These are phyloP conservation scores for Lasiurus cinereus DNA, from an alignment of 2,113 vertebrate species.

Conservation along the genomic window DNA sequence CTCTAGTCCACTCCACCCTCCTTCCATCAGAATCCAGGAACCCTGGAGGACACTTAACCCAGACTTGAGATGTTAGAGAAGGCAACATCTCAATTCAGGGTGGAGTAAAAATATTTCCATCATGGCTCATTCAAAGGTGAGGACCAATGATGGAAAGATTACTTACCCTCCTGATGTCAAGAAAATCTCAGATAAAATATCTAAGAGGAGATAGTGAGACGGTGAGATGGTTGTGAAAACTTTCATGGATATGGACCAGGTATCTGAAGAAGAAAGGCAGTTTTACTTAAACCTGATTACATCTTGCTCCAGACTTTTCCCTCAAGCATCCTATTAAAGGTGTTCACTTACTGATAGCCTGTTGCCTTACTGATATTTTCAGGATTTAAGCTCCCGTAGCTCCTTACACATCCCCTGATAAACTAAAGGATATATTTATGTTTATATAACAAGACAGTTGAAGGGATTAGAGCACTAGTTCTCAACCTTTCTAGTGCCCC, in stretches of 20 bases:
- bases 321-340: constrained; percentile 99
- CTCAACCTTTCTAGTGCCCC: too few species aligned
- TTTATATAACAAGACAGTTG: constrained; percentile 98
- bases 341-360: constrained; percentile 96
- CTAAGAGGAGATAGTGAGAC: constrained; percentile 98
- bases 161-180: constrained; percentile 99
- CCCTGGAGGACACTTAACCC: background rate
- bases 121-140: constrained; percentile 99
- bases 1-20: background rate
- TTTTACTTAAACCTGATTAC: constrained; percentile 97
- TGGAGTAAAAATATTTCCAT: constrained; percentile 87
- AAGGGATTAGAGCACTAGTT: constrained; percentile 92
- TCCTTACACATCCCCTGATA: constrained; percentile 97
- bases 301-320: constrained; percentile 98
- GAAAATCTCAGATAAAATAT: constrained; percentile 99
- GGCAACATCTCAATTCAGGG: background rate
- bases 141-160: constrained; percentile 98
- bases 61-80: background rate
- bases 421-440: constrained; percentile 99
- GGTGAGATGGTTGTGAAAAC: constrained; percentile 99
- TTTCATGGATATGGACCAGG: constrained; percentile 99
- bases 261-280: constrained; percentile 99
- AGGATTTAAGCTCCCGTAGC: constrained; percentile 98
- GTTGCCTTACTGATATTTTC: constrained; percentile 98
- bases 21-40: background rate